A percentile compares a stretch with the other conserved stretches of the same genome.
These are phyloP conservation scores for Teleiodes luculella DNA, from an alignment of 2,888 invertebrate genomes.

Conservation along the genomic window DNA sequence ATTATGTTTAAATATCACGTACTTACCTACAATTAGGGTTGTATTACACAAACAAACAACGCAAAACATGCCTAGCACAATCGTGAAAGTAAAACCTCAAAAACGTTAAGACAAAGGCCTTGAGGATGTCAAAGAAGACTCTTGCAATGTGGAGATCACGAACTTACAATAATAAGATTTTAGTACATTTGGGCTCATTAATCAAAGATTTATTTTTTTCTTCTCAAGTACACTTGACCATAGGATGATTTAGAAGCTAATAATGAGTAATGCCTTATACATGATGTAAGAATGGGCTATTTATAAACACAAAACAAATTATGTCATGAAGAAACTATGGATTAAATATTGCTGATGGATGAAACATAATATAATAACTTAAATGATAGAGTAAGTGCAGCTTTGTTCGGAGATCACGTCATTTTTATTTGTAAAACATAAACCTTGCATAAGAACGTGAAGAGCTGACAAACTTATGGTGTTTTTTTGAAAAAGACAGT, in stretches of 20 bases:
- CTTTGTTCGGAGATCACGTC: slow-evolving; percentile 4
- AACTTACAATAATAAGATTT: background rate
- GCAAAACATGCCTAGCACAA: slow-evolving; percentile 26
- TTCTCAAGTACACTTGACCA: background rate
- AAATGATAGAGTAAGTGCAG: background rate
- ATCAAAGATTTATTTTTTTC: background rate
- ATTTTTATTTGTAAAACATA: slow-evolving; percentile 15
- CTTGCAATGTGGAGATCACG: background rate
- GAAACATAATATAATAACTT: background rate
- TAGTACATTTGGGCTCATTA: background rate
- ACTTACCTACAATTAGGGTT: background rate
- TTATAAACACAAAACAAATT: slow-evolving; percentile 19
- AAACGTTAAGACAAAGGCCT: slow-evolving; percentile 21
- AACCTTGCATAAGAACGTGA: background rate
- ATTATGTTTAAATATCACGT: background rate
- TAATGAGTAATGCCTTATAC: background rate
- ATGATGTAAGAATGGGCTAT: slow-evolving; percentile 25
- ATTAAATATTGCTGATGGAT: background rate
- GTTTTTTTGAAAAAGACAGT: background rate
- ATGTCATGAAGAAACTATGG: slow-evolving; percentile 16
- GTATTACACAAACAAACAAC: slow-evolving; percentile 6
- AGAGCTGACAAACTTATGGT: background rate
- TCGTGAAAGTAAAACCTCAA: slow-evolving; percentile 46
- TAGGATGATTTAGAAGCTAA: background rate
- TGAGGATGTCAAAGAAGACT: slow-evolving; percentile 9